phyloP scores from a whole-genome alignment of 2,113 vertebrate genomes.

The Amphiprion percula region DNA sequence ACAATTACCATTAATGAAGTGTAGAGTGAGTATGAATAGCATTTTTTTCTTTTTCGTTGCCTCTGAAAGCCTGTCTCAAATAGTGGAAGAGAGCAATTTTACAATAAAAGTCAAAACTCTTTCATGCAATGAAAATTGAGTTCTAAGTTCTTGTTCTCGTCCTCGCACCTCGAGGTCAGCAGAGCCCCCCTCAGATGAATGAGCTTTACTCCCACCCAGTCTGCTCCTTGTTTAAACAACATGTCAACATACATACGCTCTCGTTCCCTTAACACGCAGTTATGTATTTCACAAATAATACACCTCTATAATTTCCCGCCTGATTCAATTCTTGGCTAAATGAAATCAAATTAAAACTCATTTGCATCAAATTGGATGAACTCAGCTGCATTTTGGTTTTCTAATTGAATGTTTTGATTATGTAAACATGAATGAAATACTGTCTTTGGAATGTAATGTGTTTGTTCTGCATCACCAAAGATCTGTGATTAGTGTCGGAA shows the following conservation, averaged over 20 bases:
- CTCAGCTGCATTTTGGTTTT: constrained; percentile 66
- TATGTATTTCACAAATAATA: constrained; percentile 58
- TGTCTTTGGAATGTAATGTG: constrained; percentile 33
- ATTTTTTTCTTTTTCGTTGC: neutral
- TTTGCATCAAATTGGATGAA: constrained; percentile 77
- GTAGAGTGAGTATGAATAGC: constrained; percentile 1
- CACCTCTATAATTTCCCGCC: constrained; percentile 66
- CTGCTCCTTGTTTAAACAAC: constrained; percentile 66
- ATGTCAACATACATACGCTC: constrained; percentile 59
- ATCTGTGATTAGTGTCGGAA: constrained; percentile 59
- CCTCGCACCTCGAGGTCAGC: constrained; percentile 66
- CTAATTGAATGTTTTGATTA: constrained; percentile 77
- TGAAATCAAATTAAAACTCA: constrained; percentile 78
- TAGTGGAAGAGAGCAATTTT: constrained; percentile 12
- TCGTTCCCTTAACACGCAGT: constrained; percentile 42
- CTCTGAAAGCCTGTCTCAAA: neutral
- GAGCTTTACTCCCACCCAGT: constrained; percentile 18
- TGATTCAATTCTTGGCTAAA: constrained; percentile 69
- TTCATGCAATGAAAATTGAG: neutral
- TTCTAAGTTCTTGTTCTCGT: constrained; percentile 28
- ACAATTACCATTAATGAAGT: constrained; percentile 34
- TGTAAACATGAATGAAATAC: constrained; percentile 71
- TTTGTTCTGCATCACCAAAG: constrained; percentile 68
- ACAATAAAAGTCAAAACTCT: constrained; percentile 16
- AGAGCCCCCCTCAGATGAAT: constrained; percentile 41